These are phyloP conservation scores for Lagenorhynchus albirostris DNA, from an alignment of 2,113 vertebrate genomes.

Conservation along the genomic window DNA sequence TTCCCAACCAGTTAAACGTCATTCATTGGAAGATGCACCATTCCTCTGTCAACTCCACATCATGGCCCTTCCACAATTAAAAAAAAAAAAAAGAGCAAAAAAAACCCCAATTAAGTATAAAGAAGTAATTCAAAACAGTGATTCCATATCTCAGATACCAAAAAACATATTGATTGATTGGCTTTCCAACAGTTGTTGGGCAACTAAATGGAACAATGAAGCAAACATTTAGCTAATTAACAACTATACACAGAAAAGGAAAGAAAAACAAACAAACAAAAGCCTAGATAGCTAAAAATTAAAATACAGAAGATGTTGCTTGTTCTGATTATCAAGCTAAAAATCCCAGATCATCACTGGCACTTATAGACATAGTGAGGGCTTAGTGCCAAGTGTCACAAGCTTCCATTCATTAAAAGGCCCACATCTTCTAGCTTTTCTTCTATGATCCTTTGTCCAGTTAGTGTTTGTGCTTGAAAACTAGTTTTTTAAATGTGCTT, in stretches of 20 bases:
- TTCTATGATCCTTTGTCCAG: not conserved
- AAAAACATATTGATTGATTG: not conserved
- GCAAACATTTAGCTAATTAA: not conserved
- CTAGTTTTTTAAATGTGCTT: not conserved
- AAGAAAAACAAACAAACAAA: not conserved
- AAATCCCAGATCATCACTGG: not conserved
- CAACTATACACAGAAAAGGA: not conserved
- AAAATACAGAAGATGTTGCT: not conserved
- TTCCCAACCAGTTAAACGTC: not conserved
- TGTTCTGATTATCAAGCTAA: not conserved
- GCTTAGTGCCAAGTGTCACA: not conserved
- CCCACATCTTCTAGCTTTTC: not conserved
- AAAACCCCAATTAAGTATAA: not conserved
- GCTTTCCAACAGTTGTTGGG: not conserved
- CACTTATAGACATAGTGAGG: not conserved
- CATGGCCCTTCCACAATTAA: not conserved
- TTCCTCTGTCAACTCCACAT: not conserved
- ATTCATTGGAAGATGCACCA: not conserved
- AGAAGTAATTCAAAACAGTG: constrained; percentile 4
- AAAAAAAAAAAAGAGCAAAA: not conserved
- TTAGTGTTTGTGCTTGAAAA: not conserved
- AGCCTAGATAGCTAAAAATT: not conserved
- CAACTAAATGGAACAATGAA: not conserved
- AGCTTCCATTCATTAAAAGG: not conserved
- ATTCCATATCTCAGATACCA: not conserved